Evolutionary conservation across 2,888 invertebrate species (phyloP), one percentile per base, ranked within the genome.

Genomic region (Achlya flavicornis): DNA sequence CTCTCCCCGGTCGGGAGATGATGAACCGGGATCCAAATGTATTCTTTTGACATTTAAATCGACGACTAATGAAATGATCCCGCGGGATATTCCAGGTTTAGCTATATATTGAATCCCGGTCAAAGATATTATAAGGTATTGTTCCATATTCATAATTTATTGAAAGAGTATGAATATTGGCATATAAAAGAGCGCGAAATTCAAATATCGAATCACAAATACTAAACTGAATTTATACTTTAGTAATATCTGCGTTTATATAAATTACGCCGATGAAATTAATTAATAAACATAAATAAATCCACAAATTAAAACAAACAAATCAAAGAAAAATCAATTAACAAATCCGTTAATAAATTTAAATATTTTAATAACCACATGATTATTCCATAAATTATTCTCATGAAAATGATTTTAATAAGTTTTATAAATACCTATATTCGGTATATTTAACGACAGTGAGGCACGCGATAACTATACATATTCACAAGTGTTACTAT

Each of bases 31-130:
- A 67, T 69, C 76, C 72, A 81, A 87, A 88, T 88, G 76, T 89
- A 89, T 89, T 89, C 89, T 85, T 89, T 89, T 89, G 89, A 89
- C 85, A 89, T 89, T 89, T 81, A 88, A 89, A 89, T 89, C 80
- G 77, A 76, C 71, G 78, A 78, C 83, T 88, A 88, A 88, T 87
- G 87, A 88, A 85, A 88, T 85, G 82, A 85, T 83, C 84, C 81
- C 73, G 58, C 4, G 77, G 78, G 80, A 72, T 41, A 38, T 41
- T 12, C 41, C 38, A 16, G 60, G 60, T 19, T 60, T 59, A 41
- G 59, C 58, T 60, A 8, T 67, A 61, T 64, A 43, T 46, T 59
- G 57, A 60, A 62, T 61, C 61, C 66, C 63, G 57, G 33, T 61
- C 38, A 66, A 68, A 57, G 41, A 61, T 63, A 53, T 48, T 58